Evolutionary conservation across 2,113 vertebrate species (phyloP).

Genomic region (Plecotus auritus): DNA sequence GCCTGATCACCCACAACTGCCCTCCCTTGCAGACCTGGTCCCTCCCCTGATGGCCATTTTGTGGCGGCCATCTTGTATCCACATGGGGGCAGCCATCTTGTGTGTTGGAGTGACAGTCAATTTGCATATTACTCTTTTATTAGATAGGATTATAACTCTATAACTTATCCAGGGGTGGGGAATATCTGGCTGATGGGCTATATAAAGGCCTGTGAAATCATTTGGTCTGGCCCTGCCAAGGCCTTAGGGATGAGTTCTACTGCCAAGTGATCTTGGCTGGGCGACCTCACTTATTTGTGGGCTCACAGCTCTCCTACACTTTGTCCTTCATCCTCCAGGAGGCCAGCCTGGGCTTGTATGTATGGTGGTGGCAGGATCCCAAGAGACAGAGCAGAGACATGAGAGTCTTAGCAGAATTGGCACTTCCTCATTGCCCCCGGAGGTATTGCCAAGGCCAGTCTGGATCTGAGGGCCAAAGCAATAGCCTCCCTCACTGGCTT

Average conservation of each 20-base stretch:
- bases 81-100: too few relatives aligned
- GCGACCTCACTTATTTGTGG: background rate
- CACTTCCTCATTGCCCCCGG: rapidly evolving
- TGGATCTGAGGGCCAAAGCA: background rate
- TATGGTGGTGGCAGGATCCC: background rate
- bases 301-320: background rate
- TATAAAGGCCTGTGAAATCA: too few relatives aligned
- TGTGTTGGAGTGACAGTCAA: too few relatives aligned
- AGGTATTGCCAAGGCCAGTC: background rate
- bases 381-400: background rate
- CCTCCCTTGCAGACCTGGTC: too few relatives aligned
- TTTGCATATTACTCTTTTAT: too few relatives aligned
- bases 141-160: background rate
- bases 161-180: background rate
- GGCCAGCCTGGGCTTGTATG: background rate
- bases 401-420: background rate
- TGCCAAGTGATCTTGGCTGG: too few relatives aligned
- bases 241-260: background rate
- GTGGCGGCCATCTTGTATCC: too few relatives aligned
- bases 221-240: too few relatives aligned
- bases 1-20: too few relatives aligned
- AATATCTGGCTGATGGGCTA: too few relatives aligned
- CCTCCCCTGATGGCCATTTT: too few relatives aligned
- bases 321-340: background rate
- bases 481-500: background rate